A percentile compares a stretch with the other conserved stretches of the same genome.
Conservation (phyloP, 2,888 invertebrate species). For the Cephalotes varians region DNA sequence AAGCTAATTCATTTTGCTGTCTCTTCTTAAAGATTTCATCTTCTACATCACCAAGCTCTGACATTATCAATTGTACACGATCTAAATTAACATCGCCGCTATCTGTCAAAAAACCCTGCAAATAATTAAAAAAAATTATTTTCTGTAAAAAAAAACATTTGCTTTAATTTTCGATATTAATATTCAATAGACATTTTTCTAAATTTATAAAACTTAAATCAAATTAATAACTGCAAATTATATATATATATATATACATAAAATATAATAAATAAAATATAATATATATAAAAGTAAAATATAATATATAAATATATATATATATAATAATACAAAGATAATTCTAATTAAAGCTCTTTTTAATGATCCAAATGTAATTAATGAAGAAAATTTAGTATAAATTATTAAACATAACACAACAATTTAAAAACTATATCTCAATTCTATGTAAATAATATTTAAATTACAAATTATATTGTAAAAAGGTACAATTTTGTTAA, state of each 20-base stretch:
- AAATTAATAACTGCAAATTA: conserved; percentile 3
- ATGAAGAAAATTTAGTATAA: background rate
- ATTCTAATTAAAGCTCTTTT: background rate
- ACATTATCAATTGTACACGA: conserved; percentile 97
- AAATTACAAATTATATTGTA: background rate
- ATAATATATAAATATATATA: background rate
- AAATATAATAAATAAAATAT: no score
- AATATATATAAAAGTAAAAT: no score
- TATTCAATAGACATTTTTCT: conserved; percentile 35
- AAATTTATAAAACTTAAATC: background rate
- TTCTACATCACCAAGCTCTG: conserved; percentile 96
- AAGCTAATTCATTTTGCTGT: conserved; percentile 94
- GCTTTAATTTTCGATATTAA: background rate
- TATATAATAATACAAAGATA: background rate
- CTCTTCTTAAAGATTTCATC: conserved; percentile 98
- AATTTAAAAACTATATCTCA: background rate
- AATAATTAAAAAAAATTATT: conserved; percentile 48
- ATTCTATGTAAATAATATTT: background rate
- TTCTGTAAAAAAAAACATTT: conserved; percentile 6
- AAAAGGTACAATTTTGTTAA: background rate
- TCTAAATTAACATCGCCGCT: conserved; percentile 97
- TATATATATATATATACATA: background rate
- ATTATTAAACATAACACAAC: background rate
- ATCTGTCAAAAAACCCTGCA: conserved; percentile 96
- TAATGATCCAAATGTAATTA: background rate